A percentile compares a stretch with the other conserved stretches of the same genome.
phyloP scores from a whole-genome alignment of 2,888 invertebrate genomes.

The Lepeophtheirus nordmannii region DNA sequence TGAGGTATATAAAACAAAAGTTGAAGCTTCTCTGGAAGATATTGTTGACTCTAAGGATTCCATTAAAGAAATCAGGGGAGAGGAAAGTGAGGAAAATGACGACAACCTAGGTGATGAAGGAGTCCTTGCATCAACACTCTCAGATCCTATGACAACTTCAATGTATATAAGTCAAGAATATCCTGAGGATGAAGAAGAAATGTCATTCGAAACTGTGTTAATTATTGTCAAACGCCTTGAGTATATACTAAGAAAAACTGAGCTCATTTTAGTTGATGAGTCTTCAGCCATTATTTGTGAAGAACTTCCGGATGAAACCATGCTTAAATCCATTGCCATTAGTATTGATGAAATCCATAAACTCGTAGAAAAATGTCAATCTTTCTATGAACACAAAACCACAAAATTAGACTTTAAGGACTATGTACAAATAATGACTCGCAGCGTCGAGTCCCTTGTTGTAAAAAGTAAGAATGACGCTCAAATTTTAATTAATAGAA shows the following conservation, averaged over 20 bases:
- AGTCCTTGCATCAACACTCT: not conserved
- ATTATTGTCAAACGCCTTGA: not conserved
- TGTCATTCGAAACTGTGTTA: not conserved
- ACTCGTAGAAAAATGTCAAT: not conserved
- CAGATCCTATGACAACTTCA: slow-evolving; percentile 5
- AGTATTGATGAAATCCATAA: not conserved
- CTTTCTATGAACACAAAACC: not conserved
- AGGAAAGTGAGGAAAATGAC: slow-evolving; percentile 11
- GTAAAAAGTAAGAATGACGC: not conserved
- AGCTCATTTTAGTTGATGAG: not conserved
- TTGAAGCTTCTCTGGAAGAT: slow-evolving; percentile 2
- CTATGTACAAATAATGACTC: not conserved
- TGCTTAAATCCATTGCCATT: slow-evolving; percentile 4
- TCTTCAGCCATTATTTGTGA: slow-evolving; percentile 5
- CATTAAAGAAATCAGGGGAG: slow-evolving; percentile 14
- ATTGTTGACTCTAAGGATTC: slow-evolving; percentile 4
- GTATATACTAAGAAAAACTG: not conserved
- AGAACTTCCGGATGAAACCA: not conserved
- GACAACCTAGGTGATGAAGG: slow-evolving; percentile 3
- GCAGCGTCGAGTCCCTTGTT: not conserved
- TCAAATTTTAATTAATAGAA: not conserved
- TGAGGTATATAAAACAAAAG: not conserved
- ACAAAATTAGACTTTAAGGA: not conserved
- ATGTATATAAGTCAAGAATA: not conserved
- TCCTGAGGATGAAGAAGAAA: not conserved